Base-by-base conservation (phyloP, 2,888 invertebrate genomes). In the Buathra laborator region DNA sequence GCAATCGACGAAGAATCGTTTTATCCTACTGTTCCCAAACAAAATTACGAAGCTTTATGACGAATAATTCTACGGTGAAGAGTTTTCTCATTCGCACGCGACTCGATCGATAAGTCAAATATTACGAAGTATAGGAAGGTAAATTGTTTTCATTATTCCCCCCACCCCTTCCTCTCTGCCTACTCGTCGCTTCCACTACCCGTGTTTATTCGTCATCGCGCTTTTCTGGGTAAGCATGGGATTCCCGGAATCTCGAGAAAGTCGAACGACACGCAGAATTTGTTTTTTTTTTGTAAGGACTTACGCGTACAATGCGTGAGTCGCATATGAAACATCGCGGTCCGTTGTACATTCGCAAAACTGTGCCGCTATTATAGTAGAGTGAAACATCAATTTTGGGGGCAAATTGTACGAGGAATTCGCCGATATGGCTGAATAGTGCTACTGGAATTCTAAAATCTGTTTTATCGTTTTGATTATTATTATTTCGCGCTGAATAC, bases 171-270 rank as follows among this genome's bases (percentile, higher is more conserved):
- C 12, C 37, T n/a, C n/a, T 14, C n/a, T 14, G 37, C 32, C 32
- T 19, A 19, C 62, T 37, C 6, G 6, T 37, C 43, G 37, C 37
- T 64, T 32, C 24, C 29, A 3, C 24, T 10, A 24, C 24, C 24
- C 59, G 59, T 24, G 59, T 12, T 64, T 64, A 64, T 37, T 64
- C 64, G 64, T 37, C 14, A 51, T 51, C 51, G 37, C 64, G 64
- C 37, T 32, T 48, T 68, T 24, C 68, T 29, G 48, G 32, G 3
- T 2, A 32, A 29, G 3, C 10, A 12, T 2, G 48, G 29, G 7
- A 46, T 72, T 72, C 44, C 59, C 24, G 44, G 72, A 72, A 72
- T 72, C n/a, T 10, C 72, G 59, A 29, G 72, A 29, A 59, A 72
- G 44, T 44, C 72, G 72, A 46, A 44, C 59, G 43, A 59, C 56